These are phyloP conservation scores for Lepidocolaptes lacrymiger DNA, from an alignment of 2,797 vertebrate species.

Conservation along the genomic window DNA sequence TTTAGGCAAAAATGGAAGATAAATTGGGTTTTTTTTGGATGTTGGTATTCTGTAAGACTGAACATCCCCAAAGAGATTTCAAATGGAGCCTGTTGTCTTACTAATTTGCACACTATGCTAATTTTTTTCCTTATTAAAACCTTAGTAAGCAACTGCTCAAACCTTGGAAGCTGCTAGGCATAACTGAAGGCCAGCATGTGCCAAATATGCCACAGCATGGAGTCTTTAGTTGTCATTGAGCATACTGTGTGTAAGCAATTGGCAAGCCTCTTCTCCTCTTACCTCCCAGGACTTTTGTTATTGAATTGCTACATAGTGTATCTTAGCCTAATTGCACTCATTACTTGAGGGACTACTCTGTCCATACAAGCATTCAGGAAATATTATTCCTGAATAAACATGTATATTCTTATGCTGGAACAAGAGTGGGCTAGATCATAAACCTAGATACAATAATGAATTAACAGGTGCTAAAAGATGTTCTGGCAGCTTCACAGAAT, in stretches of 20 bases:
- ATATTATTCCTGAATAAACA: slow-evolving; percentile 21
- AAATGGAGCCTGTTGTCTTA: neutral
- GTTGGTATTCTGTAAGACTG: neutral
- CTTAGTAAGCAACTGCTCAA: neutral
- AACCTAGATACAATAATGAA: neutral
- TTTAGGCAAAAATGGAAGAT: slow-evolving; percentile 29
- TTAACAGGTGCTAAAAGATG: neutral
- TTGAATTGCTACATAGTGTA: slow-evolving; percentile 48
- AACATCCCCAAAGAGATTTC: slow-evolving; percentile 29
- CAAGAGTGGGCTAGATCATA: neutral
- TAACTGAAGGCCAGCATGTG: slow-evolving; percentile 27
- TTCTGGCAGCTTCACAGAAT: neutral
- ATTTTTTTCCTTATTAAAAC: slow-evolving; percentile 11
- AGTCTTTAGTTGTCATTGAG: slow-evolving; percentile 33
- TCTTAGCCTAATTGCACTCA: slow-evolving; percentile 57
- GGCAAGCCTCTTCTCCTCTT: slow-evolving; percentile 13
- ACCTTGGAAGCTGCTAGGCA: slow-evolving; percentile 17
- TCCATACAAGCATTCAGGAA: slow-evolving; percentile 31
- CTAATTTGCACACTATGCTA: slow-evolving; percentile 19
- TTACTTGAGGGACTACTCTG: slow-evolving; percentile 55
- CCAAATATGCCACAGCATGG: slow-evolving; percentile 48
- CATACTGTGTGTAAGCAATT: slow-evolving; percentile 31
- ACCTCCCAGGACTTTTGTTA: slow-evolving; percentile 54
- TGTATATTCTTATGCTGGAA: neutral
- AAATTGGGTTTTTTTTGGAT: slow-evolving; percentile 25